phyloP scores from a whole-genome alignment of 2,797 vertebrate species.

The Xenops minutus region DNA sequence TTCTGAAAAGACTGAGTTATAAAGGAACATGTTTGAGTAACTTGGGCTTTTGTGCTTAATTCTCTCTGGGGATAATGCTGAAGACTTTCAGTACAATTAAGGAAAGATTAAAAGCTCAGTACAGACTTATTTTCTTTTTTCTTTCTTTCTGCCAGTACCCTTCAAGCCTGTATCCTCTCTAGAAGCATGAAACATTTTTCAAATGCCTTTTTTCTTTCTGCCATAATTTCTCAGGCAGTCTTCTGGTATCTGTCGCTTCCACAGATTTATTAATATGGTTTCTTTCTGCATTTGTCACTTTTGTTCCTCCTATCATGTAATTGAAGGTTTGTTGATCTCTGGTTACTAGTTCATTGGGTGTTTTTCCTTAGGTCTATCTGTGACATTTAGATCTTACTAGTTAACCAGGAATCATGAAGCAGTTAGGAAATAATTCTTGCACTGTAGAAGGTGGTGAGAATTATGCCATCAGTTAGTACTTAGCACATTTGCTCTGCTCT shows the following conservation, averaged over 20 bases:
- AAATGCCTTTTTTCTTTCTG: slow-evolving; percentile 18
- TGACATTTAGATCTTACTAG: neutral
- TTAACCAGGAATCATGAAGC: neutral
- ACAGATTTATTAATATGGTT: neutral
- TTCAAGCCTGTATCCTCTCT: slow-evolving; percentile 9
- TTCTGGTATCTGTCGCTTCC: neutral
- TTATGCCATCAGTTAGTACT: neutral
- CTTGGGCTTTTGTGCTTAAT: slow-evolving; percentile 41
- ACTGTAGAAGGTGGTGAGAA: neutral
- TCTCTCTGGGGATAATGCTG: slow-evolving; percentile 29
- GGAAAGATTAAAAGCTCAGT: slow-evolving; percentile 58
- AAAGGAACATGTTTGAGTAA: slow-evolving; percentile 39
- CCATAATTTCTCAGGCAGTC: neutral
- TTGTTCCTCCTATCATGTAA: neutral
- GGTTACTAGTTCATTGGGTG: neutral
- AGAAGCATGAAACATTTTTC: slow-evolving; percentile 6
- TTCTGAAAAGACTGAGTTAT: slow-evolving; percentile 9
- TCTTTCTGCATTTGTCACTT: neutral
- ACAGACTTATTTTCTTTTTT: slow-evolving; percentile 45
- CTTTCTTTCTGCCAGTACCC: slow-evolving; percentile 3
- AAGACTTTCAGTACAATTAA: slow-evolving; percentile 45
- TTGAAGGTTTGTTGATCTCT: neutral
- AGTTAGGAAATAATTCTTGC: neutral
- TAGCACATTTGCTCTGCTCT: neutral
- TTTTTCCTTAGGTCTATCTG: neutral